Evolutionary conservation across 2,797 vertebrate genomes (phyloP), one percentile per base, ranked within the genome.

Genomic region (Hybognathus amarus): DNA sequence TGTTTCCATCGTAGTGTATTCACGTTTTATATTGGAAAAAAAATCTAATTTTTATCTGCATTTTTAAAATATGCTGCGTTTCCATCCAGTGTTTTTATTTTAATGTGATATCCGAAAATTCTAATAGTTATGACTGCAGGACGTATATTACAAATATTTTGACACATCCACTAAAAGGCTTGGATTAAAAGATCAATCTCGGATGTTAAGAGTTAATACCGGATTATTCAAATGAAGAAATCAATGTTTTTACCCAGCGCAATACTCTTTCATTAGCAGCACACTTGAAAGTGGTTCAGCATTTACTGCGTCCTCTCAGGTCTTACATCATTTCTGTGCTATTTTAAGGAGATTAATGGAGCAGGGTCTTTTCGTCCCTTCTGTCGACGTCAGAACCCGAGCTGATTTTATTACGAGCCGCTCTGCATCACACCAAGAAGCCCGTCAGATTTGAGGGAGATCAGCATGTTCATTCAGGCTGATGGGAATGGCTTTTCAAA

Each of bases 321-420:
- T 84, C 77, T 84, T 87, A 59, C 81, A 69, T 89, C 81, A 82
- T 83, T 40, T 68, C 69, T 15, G 54, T 84, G 77, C 85, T 91
- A 90, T 93, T 92, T 92, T 92, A 92, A 90, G 88, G 74, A 9
- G 8, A n/a, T 78, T 59, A 90, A 89, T 88, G 86, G 81, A 85
- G 77, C 45, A 75, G 74, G 47, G 86, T 76, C 68, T 87, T 88
- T 80, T 84, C 33, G 68, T 76, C 84, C 79, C 66, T 85, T 80
- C 52, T 77, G 45, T 85, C 33, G 82, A 73, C 68, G 74, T 76
- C 68, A 81, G 67, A 86, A 85, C 40, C 71, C 5, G 45, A 69
- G 79, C 27, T 77, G 54, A 79, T 70, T 80, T 69, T 74, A 54
- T 12, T 50, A 52, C 80, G 86, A 86, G 83, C 89, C 59, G 87